Conservation (phyloP, 1,140 invertebrate genomes). For the Ericerus pela region DNA sequence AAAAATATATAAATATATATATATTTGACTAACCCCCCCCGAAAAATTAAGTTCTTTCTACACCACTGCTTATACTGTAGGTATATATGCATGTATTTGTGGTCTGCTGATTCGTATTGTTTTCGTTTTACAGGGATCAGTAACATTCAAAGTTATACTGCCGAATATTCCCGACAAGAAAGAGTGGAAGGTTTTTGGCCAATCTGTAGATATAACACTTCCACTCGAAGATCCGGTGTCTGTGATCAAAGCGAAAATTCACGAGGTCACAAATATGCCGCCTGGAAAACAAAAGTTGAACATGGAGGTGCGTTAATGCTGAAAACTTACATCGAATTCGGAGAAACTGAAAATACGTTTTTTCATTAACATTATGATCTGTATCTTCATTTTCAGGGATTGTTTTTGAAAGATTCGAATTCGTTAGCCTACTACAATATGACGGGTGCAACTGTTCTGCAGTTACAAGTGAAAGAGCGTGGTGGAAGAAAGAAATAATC, state of each 20-base stretch:
- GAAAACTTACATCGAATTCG: conserved; percentile 3
- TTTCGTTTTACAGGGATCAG: conserved; percentile 38
- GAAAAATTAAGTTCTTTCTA: too few species aligned
- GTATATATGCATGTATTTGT: too few species aligned
- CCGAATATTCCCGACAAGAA: conserved; percentile 75
- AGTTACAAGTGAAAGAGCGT: conserved; percentile 88
- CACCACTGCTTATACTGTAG: too few species aligned
- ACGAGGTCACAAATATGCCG: conserved; percentile 19
- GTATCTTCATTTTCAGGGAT: conserved; percentile 48
- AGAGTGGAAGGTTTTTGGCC: conserved; percentile 94
- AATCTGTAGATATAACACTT: conserved; percentile 63
- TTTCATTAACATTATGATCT: conserved; percentile 20
- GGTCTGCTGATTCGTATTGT: too few species aligned
- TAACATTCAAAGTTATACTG: conserved; percentile 61
- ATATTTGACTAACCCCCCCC: too few species aligned
- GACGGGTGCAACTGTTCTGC: conserved; percentile 60
- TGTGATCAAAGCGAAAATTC: conserved; percentile 43
- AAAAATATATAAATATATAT: too few species aligned
- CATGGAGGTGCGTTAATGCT: conserved; percentile 49
- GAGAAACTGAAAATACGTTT: background rate
- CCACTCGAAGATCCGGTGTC: conserved; percentile 65
- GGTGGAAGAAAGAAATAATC: conserved; percentile 92
- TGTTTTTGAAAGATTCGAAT: conserved; percentile 96
- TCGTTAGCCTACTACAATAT: conserved; percentile 93
- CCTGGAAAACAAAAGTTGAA: conserved; percentile 85